These are phyloP conservation scores for Drosophila nigricruria DNA, from an alignment of 2,888 invertebrate species.

Conservation along the genomic window DNA sequence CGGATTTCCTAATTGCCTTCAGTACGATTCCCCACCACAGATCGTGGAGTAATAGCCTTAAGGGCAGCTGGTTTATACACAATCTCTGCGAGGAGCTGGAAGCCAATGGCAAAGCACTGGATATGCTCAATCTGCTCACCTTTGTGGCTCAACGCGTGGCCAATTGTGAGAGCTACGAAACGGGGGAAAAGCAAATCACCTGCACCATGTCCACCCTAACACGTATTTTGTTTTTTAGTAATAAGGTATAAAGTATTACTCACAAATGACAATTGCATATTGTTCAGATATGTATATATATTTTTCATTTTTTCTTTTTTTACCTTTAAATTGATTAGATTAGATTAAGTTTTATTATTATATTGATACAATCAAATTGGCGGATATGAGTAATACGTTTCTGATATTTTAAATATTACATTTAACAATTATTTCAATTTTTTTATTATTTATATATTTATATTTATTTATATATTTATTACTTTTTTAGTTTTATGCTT, in stretches of 20 bases:
- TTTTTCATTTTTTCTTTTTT: too few relatives aligned
- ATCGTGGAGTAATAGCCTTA: conserved; percentile 96
- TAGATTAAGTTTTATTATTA: neutral
- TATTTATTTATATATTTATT: too few relatives aligned
- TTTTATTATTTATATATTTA: neutral
- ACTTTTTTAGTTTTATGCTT: too few relatives aligned
- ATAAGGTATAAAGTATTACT: conserved; percentile 37
- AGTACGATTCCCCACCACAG: conserved; percentile 97
- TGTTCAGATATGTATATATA: too few relatives aligned
- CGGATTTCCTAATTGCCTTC: conserved; percentile 96
- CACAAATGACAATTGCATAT: too few relatives aligned
- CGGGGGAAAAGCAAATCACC: conserved; percentile 96
- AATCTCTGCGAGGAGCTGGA: conserved; percentile 92
- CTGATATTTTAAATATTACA: neutral
- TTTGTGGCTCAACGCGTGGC: conserved; percentile 94
- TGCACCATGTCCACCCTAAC: conserved; percentile 96
- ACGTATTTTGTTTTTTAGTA: conserved; percentile 89
- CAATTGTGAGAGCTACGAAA: conserved; percentile 95
- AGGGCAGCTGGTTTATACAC: conserved; percentile 98
- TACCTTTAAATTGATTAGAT: neutral
- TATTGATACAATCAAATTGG: neutral
- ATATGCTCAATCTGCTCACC: conserved; percentile 93
- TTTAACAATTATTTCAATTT: neutral
- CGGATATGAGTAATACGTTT: neutral
- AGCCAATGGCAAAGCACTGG: conserved; percentile 89